phyloP scores from a whole-genome alignment of 2,888 invertebrate genomes.

The Epistrophella euchroma region DNA sequence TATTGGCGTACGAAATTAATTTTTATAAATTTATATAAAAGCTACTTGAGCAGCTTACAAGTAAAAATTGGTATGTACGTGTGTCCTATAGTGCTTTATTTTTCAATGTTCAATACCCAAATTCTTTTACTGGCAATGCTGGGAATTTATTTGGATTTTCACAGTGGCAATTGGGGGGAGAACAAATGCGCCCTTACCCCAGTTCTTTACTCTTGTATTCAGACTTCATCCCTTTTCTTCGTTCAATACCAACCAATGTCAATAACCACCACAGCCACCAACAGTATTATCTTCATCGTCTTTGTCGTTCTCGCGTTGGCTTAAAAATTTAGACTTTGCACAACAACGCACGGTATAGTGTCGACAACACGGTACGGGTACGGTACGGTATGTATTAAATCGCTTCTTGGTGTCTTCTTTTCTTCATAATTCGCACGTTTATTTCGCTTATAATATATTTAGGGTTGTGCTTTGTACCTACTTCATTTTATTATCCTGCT shows the following conservation, averaged over 20 bases:
- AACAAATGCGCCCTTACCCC: slow-evolving; percentile 67
- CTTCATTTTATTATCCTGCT: slow-evolving; percentile 48
- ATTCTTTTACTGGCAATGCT: slow-evolving; percentile 44
- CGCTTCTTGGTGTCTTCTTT: slow-evolving; percentile 36
- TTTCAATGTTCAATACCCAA: neutral
- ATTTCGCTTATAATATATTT: slow-evolving; percentile 34
- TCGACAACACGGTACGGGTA: neutral
- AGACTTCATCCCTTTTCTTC: slow-evolving; percentile 50
- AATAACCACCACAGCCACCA: slow-evolving; percentile 69
- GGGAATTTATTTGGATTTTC: slow-evolving; percentile 20
- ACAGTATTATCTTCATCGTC: slow-evolving; percentile 21
- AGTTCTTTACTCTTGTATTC: slow-evolving; percentile 50
- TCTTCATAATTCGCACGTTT: slow-evolving; percentile 53
- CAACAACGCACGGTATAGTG: slow-evolving; percentile 11
- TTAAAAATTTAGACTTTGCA: slow-evolving; percentile 41
- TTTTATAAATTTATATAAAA: too few relatives aligned
- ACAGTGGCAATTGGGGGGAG: slow-evolving; percentile 38
- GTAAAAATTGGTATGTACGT: too few relatives aligned
- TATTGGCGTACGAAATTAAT: too few relatives aligned
- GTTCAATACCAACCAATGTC: slow-evolving; percentile 74
- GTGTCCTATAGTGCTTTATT: too few relatives aligned
- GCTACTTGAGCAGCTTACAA: too few relatives aligned
- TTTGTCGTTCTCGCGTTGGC: slow-evolving; percentile 39
- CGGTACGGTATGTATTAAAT: slow-evolving; percentile 16
- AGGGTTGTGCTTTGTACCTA: slow-evolving; percentile 43